Base-by-base conservation (phyloP, 2,113 vertebrate genomes). In the Pseudonaja textilis region DNA sequence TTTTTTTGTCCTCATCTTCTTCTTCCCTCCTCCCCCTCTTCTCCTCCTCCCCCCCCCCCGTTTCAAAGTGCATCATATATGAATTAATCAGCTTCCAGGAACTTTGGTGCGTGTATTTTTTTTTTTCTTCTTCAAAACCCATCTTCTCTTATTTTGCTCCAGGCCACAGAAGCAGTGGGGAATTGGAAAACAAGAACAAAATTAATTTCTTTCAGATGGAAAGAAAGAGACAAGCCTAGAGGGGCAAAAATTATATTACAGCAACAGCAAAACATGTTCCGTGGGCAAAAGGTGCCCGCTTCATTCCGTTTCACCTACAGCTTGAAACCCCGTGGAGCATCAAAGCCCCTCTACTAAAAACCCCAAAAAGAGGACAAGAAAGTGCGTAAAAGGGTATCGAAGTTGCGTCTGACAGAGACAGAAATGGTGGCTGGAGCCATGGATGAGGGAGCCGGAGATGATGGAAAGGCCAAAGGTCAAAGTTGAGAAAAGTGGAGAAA, bases 1-100 rank as follows among this genome's bases (percentile, higher is more conserved):
- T 1, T 54, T 57, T 22, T 5, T 6, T 22, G 20, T 7, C 56
- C 20, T 57, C 20, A 1, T 85, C 18, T 14, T 1, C 8, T 0
- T 16, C 22, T 18, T 25, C 7, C 18, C 20, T 22, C 56, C 12
- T 85, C 16, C 34, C 0, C 7, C 0, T 6, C 20, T 23, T 0
- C 34, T 11, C 9, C 0, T 42, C 4, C 52, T 16, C 34, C 20
- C 7, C 5, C 50, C 52, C 56, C 8, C 54, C 23, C 12, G 6
- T 87, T 34, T 54, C 25, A 61, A 74, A 93, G 42, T 9, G 25
- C 55, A 50, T 55, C 10, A 74, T 20, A 45, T 88, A 56, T 50
- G 61, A 88, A 52, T 74, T 22, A 55, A 74, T 26, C 39, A 10
- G 5, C 14, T 8, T 87, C 25, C 3, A 90, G 59, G 14, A 6